Evolutionary conservation across 1,140 invertebrate genomes (phyloP).

Genomic region (Heliconius hewitsoni): DNA sequence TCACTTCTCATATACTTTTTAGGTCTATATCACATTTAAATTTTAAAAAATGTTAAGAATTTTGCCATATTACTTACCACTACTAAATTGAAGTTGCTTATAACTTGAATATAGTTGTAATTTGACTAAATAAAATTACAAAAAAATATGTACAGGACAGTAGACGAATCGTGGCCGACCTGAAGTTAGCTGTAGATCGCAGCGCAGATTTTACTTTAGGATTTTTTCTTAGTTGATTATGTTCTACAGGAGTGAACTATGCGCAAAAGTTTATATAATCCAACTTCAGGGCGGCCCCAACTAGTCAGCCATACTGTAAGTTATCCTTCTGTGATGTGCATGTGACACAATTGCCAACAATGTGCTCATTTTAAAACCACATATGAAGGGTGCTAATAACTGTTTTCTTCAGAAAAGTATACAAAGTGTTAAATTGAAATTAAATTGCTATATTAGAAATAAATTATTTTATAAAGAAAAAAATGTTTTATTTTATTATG

Average conservation of each 20-base stretch:
- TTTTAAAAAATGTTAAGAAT: neutral
- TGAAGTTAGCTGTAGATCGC: too few relatives aligned
- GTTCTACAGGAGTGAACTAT: too few relatives aligned
- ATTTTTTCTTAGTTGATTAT: too few relatives aligned
- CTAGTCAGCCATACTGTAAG: neutral
- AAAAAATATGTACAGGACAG: neutral
- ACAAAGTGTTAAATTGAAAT: neutral
- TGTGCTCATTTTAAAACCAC: slow-evolving; percentile 2
- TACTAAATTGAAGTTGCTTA: neutral
- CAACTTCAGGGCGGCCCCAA: too few relatives aligned
- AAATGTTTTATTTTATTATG: neutral
- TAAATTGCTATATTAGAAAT: too few relatives aligned
- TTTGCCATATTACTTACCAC: neutral
- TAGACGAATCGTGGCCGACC: too few relatives aligned
- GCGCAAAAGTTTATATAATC: too few relatives aligned
- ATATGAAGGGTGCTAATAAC: slow-evolving; percentile 22
- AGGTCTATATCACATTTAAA: neutral
- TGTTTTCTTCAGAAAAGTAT: slow-evolving; percentile 15
- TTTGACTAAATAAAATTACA: neutral
- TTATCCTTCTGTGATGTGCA: slow-evolving; percentile 5
- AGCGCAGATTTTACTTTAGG: too few relatives aligned
- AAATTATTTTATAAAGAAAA: neutral
- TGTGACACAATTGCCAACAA: neutral
- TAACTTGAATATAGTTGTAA: neutral
- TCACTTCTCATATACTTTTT: neutral